Evolutionary conservation across 2,888 invertebrate species (phyloP), one percentile per base, ranked within the genome.

Genomic region (Linnaemya vulpina): DNA sequence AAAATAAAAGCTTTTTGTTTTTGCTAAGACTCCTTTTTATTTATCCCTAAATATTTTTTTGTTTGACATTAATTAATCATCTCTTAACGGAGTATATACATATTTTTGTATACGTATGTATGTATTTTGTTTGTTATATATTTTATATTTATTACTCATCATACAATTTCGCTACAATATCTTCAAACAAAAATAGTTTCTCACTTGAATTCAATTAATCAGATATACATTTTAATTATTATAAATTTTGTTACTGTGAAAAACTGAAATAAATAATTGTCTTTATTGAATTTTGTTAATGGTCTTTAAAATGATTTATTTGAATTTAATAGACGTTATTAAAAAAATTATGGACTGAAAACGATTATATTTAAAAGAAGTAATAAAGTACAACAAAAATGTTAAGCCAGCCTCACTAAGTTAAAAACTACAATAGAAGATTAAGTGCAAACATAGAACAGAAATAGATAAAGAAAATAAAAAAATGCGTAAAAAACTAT

Each of bases 91-190:
- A 53, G 71, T 40, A 73, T 10, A 51, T n/a, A 40, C 63, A 63
- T 63, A 40, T 53, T 75, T 73, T 53, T 75, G 53, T 40, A 38
- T 49, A 58, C 53, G 13, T 73, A 68, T 5, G 5, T 30, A 30
- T 76, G 15, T 49, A 58, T 74, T 82, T 74, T 83, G 51, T 78
- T 78, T 65, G 71, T 75, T 80, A 74, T 77, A 73, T 80, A 80
- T 80, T 73, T 73, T 74, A 67, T 80, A 73, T 73, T 65, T 73
- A 58, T 71, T 73, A 65, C 71, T 10, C 20, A 46, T 51, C 11
- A 30, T 62, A 78, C 38, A 51, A 13, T 49, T 70, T 67, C 22
- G 8, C 4, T 1, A 38, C 30, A 30, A 30, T 30, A 43, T 55
- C 71, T 20, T 25, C n/a, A 68, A 62, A 46, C 8, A 38, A 15